phyloP scores from a whole-genome alignment of 2,888 invertebrate species.

The Pogonocherus hispidulus region DNA sequence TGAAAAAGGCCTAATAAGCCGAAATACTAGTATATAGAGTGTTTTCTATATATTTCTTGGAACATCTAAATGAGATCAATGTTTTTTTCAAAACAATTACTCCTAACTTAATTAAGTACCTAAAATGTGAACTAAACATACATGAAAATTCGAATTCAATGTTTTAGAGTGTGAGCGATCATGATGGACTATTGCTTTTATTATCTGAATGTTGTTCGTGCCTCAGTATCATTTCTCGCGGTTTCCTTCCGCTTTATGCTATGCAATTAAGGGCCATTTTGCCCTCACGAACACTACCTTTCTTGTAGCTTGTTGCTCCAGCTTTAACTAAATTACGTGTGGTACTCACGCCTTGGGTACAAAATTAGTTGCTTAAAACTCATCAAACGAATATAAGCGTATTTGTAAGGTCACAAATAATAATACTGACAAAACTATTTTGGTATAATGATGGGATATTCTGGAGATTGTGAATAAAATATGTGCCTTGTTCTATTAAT shows the following conservation, averaged over 20 bases:
- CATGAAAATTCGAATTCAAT: not conserved
- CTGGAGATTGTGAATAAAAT: no score
- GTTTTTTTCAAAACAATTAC: no score
- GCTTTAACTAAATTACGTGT: slow-evolving; percentile 3
- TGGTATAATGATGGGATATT: no score
- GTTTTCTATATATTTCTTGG: no score
- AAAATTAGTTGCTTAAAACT: not conserved
- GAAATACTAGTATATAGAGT: no score
- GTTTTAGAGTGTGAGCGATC: not conserved
- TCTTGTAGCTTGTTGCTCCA: slow-evolving; percentile 11
- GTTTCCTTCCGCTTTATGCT: slow-evolving; percentile 8
- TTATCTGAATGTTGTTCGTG: slow-evolving; percentile 12
- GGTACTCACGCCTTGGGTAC: not conserved
- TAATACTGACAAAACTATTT: no score
- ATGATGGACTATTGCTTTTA: not conserved
- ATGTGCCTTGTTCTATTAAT: no score
- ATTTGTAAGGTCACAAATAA: not conserved
- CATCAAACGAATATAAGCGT: not conserved
- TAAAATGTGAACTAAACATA: no score
- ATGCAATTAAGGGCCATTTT: slow-evolving; percentile 10
- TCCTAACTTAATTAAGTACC: no score
- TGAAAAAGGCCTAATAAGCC: no score
- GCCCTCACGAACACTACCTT: slow-evolving; percentile 1
- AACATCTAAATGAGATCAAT: no score
- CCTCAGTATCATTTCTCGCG: not conserved